Conservation (phyloP, 1,140 invertebrate genomes). For the Neodiprion lecontei region DNA sequence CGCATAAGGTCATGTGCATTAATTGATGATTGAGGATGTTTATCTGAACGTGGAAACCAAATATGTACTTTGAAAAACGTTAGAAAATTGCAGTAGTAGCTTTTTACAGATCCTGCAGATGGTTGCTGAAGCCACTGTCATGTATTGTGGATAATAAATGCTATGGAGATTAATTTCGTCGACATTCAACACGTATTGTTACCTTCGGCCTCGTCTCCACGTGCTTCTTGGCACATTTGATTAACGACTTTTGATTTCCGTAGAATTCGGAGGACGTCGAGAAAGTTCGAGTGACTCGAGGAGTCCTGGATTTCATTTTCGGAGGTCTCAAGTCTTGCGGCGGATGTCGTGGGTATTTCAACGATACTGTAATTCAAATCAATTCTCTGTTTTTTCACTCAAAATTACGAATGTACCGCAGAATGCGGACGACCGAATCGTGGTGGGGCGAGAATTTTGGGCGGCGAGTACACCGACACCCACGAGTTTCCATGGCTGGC, state of each 20-base stretch:
- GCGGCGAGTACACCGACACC: constrained; percentile 55
- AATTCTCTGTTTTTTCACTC: constrained; percentile 23
- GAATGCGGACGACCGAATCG: constrained; percentile 54
- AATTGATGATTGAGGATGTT: too few relatives aligned
- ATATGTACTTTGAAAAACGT: too few relatives aligned
- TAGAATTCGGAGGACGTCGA: constrained; percentile 19
- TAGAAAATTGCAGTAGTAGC: too few relatives aligned
- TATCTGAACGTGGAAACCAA: too few relatives aligned
- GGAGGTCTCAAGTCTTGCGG: constrained; percentile 47
- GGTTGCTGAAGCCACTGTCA: too few relatives aligned
- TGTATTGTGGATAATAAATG: too few relatives aligned
- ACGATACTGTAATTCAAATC: not conserved
- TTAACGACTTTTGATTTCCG: not conserved
- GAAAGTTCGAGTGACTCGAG: constrained; percentile 33
- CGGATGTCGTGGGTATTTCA: constrained; percentile 46
- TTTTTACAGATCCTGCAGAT: too few relatives aligned
- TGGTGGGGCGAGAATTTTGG: constrained; percentile 50
- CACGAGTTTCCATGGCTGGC: constrained; percentile 67
- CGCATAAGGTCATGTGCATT: too few relatives aligned
- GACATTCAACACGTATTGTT: too few relatives aligned
- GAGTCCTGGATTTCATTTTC: constrained; percentile 46
- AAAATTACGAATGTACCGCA: constrained; percentile 26
- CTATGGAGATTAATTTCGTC: too few relatives aligned
- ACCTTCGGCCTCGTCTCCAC: too few relatives aligned
- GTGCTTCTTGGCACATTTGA: not conserved